These are phyloP conservation scores for Bellardia bayeri DNA, from an alignment of 2,888 invertebrate genomes.

Conservation along the genomic window DNA sequence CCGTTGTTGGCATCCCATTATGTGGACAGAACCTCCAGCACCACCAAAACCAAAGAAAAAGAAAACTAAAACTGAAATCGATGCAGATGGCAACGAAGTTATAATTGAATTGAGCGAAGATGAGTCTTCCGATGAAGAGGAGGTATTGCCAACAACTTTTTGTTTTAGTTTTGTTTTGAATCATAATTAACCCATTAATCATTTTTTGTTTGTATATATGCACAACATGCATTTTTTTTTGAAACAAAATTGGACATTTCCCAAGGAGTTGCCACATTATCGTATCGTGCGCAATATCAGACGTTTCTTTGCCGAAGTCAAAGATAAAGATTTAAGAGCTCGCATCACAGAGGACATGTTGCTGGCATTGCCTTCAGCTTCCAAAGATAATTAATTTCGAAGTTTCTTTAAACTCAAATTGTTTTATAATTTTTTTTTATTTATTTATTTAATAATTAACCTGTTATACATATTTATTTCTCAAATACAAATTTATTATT, in stretches of 20 bases:
- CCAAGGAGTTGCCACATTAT: slow-evolving; percentile 87
- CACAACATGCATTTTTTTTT: slow-evolving; percentile 15
- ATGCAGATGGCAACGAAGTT: slow-evolving; percentile 83
- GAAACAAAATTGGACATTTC: not conserved
- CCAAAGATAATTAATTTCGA: slow-evolving; percentile 74
- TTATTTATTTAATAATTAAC: slow-evolving; percentile 49
- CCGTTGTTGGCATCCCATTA: slow-evolving; percentile 88
- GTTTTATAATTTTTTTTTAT: slow-evolving; percentile 29
- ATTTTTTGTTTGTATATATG: slow-evolving; percentile 56
- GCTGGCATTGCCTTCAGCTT: slow-evolving; percentile 81
- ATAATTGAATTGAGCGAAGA: slow-evolving; percentile 83
- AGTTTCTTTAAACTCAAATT: slow-evolving; percentile 2
- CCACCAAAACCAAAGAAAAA: slow-evolving; percentile 83
- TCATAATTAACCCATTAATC: slow-evolving; percentile 68
- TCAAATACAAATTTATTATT: slow-evolving; percentile 21
- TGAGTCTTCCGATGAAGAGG: slow-evolving; percentile 82
- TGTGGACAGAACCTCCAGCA: slow-evolving; percentile 86
- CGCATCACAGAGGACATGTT: slow-evolving; percentile 84
- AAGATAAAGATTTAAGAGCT: slow-evolving; percentile 82
- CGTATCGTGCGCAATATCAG: slow-evolving; percentile 87
- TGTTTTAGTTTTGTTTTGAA: slow-evolving; percentile 28
- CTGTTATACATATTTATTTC: slow-evolving; percentile 31
- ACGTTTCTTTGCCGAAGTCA: slow-evolving; percentile 83
- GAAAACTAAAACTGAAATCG: slow-evolving; percentile 83
- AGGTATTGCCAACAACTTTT: slow-evolving; percentile 75